Base-by-base conservation (phyloP, 2,797 vertebrate species). In the Synaphobranchus kaupii region DNA sequence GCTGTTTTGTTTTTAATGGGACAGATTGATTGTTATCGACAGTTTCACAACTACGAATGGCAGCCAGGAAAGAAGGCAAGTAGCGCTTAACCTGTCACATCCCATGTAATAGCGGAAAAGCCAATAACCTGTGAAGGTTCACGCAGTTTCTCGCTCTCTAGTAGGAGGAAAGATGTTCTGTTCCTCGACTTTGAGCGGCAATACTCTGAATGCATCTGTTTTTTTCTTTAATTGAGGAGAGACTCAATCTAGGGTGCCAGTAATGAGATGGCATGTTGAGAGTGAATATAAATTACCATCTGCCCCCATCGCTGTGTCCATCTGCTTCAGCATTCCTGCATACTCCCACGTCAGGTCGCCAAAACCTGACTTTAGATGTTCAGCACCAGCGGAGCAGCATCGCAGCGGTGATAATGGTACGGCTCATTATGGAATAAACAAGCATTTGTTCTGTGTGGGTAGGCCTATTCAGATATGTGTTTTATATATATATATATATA, bases 211-310 rank as follows among this genome's bases (percentile, higher is more conserved):
- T 87, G 81, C 82, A 84, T 87, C 86, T 76, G 86, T 87, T 78
- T 84, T 87, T 68, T 87, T 73, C 82, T 84, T 84, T 76, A 58
- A 84, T 58, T 84, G 83, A 84, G 83, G 50, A 83, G 86, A 73
- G 80, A 73, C 71, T 84, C 68, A 68, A 58, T 87, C 73, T 87
- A 25, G 82, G 63, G 82, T 56, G 63, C 31, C 66, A 17, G 86
- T 87, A 87, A 87, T 84, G 63, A 73, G 66, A 84, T 87, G 83
- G 48, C 86, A 87, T 66, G 83, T 87, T 87, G 66, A 34, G 52
- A 83, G 34, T 71, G 47, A 87, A 73, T 83, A 87, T 84, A 87
- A 87, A 87, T 84, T 25, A 63, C 82, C 86, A 87, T 87, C 81
- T 87, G 84, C 56, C 56, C 58, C 86, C 71, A 63, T 84, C 39